Percentiles rank a stretch among this genome's conserved stretches.
phyloP scores from a whole-genome alignment of 2,888 invertebrate genomes.

The Synergus japonicus region DNA sequence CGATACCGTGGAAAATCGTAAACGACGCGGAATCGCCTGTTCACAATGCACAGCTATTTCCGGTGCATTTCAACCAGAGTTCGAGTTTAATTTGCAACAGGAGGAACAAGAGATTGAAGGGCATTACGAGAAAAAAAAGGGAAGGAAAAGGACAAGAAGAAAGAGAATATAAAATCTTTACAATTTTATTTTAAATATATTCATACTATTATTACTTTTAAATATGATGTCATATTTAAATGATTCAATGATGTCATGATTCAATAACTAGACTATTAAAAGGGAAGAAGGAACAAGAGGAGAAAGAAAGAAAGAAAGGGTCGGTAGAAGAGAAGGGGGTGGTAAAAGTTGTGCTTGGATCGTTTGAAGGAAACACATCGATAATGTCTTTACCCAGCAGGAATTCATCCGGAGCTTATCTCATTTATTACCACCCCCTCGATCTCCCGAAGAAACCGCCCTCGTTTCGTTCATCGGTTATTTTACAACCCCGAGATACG shows the following conservation, averaged over 20 bases:
- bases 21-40: conserved; percentile 41
- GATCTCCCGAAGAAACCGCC: conserved; percentile 59
- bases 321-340: conserved; percentile 10
- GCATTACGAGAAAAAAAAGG: not conserved
- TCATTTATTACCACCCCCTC: conserved; percentile 71
- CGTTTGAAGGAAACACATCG: conserved; percentile 60
- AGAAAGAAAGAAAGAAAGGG: not conserved
- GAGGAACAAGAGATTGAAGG: not conserved
- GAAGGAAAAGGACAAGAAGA: not conserved
- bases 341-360: conserved; percentile 45
- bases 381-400: conserved; percentile 63
- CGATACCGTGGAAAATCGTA: conserved; percentile 38
- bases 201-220: too few relatives aligned
- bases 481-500: conserved; percentile 75
- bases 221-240: too few relatives aligned
- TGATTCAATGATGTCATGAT: too few relatives aligned
- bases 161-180: not conserved
- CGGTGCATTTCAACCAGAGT: conserved; percentile 33
- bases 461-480: conserved; percentile 73
- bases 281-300: not conserved
- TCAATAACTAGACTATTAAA: too few relatives aligned
- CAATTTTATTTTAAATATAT: too few relatives aligned
- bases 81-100: conserved; percentile 20
- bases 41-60: conserved; percentile 38
- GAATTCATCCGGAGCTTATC: conserved; percentile 71